Base-by-base conservation (phyloP, 2,797 vertebrate species). In the Crax fasciolata region DNA sequence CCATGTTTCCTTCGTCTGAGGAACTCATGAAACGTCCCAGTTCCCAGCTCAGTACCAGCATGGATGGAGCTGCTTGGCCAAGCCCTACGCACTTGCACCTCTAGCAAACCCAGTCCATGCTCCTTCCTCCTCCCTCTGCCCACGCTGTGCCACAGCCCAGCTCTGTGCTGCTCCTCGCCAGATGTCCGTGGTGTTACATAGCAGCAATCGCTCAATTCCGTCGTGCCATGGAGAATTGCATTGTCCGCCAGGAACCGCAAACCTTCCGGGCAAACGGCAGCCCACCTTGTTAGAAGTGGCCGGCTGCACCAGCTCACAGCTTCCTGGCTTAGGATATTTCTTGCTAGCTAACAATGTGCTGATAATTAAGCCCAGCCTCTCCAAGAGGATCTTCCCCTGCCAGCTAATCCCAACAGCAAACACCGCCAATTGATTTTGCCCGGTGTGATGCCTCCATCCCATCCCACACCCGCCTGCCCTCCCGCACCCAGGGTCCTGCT, bases 351-450 rank as follows among this genome's bases (percentile, higher is more conserved):
- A 88, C 92, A 3, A 67, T 10, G 78, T 86, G 71, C 71, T 95
- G 95, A 93, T 87, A 97, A 97, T 96, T 96, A 80, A 96, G 78
- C 52, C 74, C 89, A 24, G 48, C 43, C 57, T 92, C 88, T 35
- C 78, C 67, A 21, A 76, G 63, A 72, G 82, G 85, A 52, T 28
- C 62, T 84, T 83, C 32, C 54, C 58, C 25, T 32, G 16, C 24
- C 48, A 88, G 76, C 71, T 90, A 94, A 96, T 97, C 92, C 70
- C n/a, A 27, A 87, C 76, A 75, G 79, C 78, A 97, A 97, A 96
- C 63, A 97, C 54, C 0, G 6, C 10, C 25, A 66, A 83, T 83
- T 86, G 90, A n/a, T 48, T 94, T 90, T 93, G 61, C 32, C 61
- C 11, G 48, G 55, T 44, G 24, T 6, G 20, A 55, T 25, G 48